A percentile compares a stretch with the other conserved stretches of the same genome.
These are phyloP conservation scores for Chymomyza fuscimana DNA, from an alignment of 2,888 invertebrate genomes.

Conservation along the genomic window DNA sequence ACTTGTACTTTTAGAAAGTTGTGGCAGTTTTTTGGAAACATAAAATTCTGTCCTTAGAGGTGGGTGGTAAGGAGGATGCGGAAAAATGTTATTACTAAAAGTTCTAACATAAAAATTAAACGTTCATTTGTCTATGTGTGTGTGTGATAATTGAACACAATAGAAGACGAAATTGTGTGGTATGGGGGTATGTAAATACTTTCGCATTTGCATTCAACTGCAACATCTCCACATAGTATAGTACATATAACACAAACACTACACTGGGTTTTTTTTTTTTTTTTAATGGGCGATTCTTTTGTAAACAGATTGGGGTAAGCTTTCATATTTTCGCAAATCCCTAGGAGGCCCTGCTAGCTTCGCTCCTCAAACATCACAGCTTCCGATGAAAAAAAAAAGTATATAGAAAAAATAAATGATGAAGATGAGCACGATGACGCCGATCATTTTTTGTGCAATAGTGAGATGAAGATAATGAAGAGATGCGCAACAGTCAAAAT, in stretches of 20 bases:
- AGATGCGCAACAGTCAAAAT: too few relatives aligned
- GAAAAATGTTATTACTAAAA: not conserved
- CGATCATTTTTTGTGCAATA: too few relatives aligned
- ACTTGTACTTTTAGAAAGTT: constrained; percentile 54
- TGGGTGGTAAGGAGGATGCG: not conserved
- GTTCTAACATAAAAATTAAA: constrained; percentile 60
- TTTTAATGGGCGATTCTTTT: too few relatives aligned
- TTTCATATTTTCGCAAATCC: too few relatives aligned
- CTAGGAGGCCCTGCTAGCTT: too few relatives aligned
- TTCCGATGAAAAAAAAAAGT: too few relatives aligned
- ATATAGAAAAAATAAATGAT: too few relatives aligned
- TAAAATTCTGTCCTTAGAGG: not conserved
- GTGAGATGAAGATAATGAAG: too few relatives aligned
- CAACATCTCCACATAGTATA: constrained; percentile 38
- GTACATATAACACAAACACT: constrained; percentile 14
- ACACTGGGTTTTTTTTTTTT: not conserved
- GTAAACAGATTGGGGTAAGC: too few relatives aligned
- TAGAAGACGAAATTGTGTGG: constrained; percentile 46
- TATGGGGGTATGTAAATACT: constrained; percentile 44
- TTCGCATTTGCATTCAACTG: constrained; percentile 50
- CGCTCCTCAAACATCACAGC: too few relatives aligned
- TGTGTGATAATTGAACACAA: constrained; percentile 67
- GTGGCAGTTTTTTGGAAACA: constrained; percentile 1
- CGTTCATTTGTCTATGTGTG: constrained; percentile 51
- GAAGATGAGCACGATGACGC: too few relatives aligned